Evolutionary conservation across 2,113 vertebrate species (phyloP).

Genomic region (Alouatta palliata): DNA sequence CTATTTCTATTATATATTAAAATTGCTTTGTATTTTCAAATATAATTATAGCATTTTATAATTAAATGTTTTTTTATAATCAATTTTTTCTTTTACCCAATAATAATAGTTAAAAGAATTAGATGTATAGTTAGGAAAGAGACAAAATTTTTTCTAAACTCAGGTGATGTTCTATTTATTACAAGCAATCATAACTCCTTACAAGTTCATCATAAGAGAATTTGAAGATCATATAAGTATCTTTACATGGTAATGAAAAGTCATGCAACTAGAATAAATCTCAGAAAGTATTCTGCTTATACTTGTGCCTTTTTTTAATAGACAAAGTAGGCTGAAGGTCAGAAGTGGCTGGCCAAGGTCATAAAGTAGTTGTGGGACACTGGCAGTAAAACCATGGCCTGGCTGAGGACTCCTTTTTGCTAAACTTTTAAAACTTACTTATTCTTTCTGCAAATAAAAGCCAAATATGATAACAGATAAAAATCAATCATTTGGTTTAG

Average conservation of each 20-base stretch:
- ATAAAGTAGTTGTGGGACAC: background rate
- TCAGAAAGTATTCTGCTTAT: background rate
- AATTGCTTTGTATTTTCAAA: background rate
- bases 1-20: background rate
- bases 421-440: conserved; percentile 24
- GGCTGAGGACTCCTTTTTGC: background rate
- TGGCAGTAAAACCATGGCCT: background rate
- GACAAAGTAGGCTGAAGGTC: background rate
- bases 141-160: background rate
- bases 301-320: background rate
- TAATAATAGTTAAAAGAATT: conserved; percentile 20
- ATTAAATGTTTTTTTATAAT: background rate
- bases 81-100: background rate
- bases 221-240: background rate
- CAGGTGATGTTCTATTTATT: background rate
- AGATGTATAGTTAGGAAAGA: background rate
- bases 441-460: conserved; percentile 14
- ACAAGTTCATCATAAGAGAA: background rate
- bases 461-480: background rate
- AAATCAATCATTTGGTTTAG: conserved; percentile 3
- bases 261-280: background rate
- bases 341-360: background rate
- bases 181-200: background rate
- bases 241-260: background rate
- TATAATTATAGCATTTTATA: background rate